Base-by-base conservation (phyloP, 2,113 vertebrate genomes). In the Ptyas mucosa region DNA sequence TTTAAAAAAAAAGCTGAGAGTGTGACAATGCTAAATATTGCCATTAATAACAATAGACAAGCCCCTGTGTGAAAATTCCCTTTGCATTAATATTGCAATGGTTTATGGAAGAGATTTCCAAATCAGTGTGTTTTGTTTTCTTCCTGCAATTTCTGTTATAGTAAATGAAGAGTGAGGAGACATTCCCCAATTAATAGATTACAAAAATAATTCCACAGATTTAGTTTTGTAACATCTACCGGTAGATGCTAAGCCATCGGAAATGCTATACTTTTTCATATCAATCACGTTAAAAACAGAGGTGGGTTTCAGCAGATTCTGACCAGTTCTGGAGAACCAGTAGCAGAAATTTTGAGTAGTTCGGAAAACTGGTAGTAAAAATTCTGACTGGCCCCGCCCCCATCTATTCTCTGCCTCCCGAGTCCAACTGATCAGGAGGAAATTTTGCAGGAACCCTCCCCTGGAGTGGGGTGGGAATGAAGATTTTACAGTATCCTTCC, bases 131-230 rank as follows among this genome's bases (percentile, higher is more conserved):
- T 34, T 5, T 89, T 58, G 43, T 92, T 57, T 49, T 92, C 88
- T 85, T 12, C 85, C 75, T 85, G 23, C 49, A 24, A 57, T 26
- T 49, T 81, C 69, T 92, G 69, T 85, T 46, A 89, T 75, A 57
- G 53, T 43, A 85, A 89, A 89, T 92, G 89, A 92, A 55, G 9
- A 85, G 23, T 23, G 23, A n/a, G 39, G 12, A 85, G 34, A 6
- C 55, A 89, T 46, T 39, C n/a, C 53, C 43, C 49, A 54, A 46
- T 58, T 24, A 34, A 88, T 51, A 88, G 24, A 46, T 58, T 29
- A 51, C 24, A 81, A 51, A 85, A 92, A 92, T 92, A 89, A 85
- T 58, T 92, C 39, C 52, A 81, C 52, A 52, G 34, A 57, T 89
- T 92, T 89, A 58, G 26, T 51, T 58, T 24, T 89, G 21, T 85